Evolutionary conservation across 53 echinoderm and acorn worm species (phyloP).

Genomic region (Holothuria leucospilota): DNA sequence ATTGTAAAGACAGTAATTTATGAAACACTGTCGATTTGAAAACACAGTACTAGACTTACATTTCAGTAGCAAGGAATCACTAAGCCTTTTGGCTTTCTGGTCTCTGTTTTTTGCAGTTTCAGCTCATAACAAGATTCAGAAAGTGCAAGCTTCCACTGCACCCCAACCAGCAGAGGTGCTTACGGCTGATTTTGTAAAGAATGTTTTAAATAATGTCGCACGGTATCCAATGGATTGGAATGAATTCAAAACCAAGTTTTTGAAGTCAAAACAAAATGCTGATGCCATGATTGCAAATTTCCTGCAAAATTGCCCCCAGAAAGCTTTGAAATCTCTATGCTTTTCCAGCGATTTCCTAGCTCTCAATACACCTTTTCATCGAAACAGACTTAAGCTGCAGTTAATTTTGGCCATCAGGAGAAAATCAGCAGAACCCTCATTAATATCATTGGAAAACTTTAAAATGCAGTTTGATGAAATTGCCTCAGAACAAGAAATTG

Average conservation of each 20-base stretch:
- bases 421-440: not conserved
- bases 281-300: constrained; percentile 9
- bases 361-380: constrained; percentile 25
- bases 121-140: no score
- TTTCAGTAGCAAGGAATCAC: no score
- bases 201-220: not conserved
- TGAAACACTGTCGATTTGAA: no score
- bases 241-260: constrained; percentile 18
- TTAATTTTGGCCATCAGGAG: constrained; percentile 17
- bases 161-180: not conserved
- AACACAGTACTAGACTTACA: no score
- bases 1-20: no score
- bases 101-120: no score
- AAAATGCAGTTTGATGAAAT: constrained; percentile 37
- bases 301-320: not conserved
- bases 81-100: no score
- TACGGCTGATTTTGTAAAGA: constrained; percentile 18
- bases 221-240: constrained; percentile 32
- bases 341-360: constrained; percentile 28
- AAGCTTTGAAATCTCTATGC: constrained; percentile 1
- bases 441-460: not conserved
- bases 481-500: not conserved
- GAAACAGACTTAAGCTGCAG: constrained; percentile 30
- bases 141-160: no score
- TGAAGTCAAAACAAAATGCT: not conserved